Base-by-base conservation (phyloP, 2,888 invertebrate genomes). In the Dryomyza anilis region DNA sequence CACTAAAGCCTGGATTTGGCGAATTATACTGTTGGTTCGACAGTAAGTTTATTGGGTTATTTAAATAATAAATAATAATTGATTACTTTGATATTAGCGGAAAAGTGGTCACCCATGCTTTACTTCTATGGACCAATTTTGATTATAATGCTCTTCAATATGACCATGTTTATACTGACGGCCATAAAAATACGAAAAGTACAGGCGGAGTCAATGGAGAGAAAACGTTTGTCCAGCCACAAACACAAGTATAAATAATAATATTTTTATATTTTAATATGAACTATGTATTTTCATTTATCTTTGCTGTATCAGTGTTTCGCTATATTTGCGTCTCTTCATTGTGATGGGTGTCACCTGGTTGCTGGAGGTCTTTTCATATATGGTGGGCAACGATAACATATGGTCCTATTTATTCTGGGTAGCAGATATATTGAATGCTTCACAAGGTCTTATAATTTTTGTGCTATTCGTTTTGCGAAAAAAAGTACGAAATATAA, bases 321-420 rank as follows among this genome's bases (percentile, higher is more conserved):
- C n/a, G n/a, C n/a, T n/a, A n/a, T 1, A 57, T 39, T n/a, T 93
- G 70, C 93, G 94, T 74, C 83, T 94, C 21, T 90, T 94, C 77
- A 85, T 94, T 73, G 91, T 93, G 25, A 93, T 94, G 93, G 94
- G 94, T 0, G 88, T 93, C 30, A 91, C 91, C 74, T 94, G 94
- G 94, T 86, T 88, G 0, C 87, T 91, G 82, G 94, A 94, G 78
- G 86, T 93, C 63, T 82, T 93, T 65, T 90, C 92, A 30, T 92
- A 91, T 86, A 56, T 63, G 59, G 10, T 65, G 1, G 69, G 67
- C 1, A 8, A 50, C 0, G 19, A 53, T 16, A 27, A 59, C 5
- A 10, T 63, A 3, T 67, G 56, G 53, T 43, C 66, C 4, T 27
- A 27, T 6, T 12, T 70, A 6, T 69, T 72, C 36, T 55, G 57